Conservation (phyloP, 1,140 invertebrate genomes). For the Drosophila orosa region DNA sequence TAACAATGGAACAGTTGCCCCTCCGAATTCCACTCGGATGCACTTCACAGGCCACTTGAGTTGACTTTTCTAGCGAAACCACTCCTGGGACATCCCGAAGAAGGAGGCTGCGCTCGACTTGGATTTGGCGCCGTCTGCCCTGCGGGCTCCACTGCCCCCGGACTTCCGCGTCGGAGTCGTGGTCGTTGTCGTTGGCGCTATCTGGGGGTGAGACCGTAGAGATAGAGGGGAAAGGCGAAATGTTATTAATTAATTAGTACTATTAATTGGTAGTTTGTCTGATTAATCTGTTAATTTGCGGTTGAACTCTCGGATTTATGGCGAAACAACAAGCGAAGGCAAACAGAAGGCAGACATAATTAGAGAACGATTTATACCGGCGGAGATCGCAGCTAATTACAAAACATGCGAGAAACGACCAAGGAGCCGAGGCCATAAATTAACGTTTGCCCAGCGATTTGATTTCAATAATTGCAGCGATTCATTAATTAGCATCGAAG, state of each 20-base stretch:
- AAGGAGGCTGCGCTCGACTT: conserved; percentile 88
- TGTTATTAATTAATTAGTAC: conserved; percentile 76
- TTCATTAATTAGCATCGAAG: conserved; percentile 78
- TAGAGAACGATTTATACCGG: conserved; percentile 61
- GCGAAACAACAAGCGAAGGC: conserved; percentile 26
- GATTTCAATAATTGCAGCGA: conserved; percentile 77
- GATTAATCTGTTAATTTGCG: conserved; percentile 80
- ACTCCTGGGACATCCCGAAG: conserved; percentile 92
- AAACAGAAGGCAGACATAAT: conserved; percentile 60
- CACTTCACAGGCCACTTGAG: conserved; percentile 67
- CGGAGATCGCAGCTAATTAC: conserved; percentile 57
- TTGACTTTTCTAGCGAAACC: conserved; percentile 86
- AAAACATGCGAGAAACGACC: conserved; percentile 71
- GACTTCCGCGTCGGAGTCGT: conserved; percentile 64
- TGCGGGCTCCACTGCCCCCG: conserved; percentile 53
- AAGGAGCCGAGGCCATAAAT: conserved; percentile 57
- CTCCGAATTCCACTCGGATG: conserved; percentile 49
- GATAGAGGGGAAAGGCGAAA: conserved; percentile 19
- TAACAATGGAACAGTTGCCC: conserved; percentile 13
- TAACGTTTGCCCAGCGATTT: conserved; percentile 67
- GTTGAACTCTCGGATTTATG: conserved; percentile 59
- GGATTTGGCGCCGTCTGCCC: conserved; percentile 64
- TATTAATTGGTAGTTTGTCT: conserved; percentile 69
- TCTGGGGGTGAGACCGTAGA: conserved; percentile 8
- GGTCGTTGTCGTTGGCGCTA: conserved; percentile 14